Percentiles rank a stretch among this genome's conserved stretches.
phyloP scores from a whole-genome alignment of 1,140 invertebrate genomes.

The Delia radicum region DNA sequence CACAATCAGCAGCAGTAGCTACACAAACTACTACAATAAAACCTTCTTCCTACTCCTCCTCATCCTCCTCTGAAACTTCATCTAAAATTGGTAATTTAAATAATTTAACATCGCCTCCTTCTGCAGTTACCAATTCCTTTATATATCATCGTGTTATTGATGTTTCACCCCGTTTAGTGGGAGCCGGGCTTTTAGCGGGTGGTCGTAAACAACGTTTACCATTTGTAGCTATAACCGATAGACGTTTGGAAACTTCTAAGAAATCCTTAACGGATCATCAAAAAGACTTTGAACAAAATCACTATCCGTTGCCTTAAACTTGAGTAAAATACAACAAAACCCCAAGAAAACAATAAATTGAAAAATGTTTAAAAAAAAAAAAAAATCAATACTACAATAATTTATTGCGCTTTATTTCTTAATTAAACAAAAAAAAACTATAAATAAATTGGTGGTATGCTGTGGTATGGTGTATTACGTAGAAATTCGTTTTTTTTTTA shows the following conservation, averaged over 20 bases:
- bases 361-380: not conserved
- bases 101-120: constrained; percentile 4
- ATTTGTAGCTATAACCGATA: constrained; percentile 52
- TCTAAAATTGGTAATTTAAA: too few species aligned
- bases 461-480: constrained; percentile 3
- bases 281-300: constrained; percentile 53
- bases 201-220: constrained; percentile 46
- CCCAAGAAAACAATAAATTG: not conserved
- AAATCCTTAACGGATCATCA: constrained; percentile 39
- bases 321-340: not conserved
- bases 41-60: not conserved
- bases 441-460: not conserved
- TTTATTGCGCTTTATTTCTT: not conserved
- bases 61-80: not conserved
- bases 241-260: constrained; percentile 42
- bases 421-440: not conserved
- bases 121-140: constrained; percentile 38
- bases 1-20: not conserved
- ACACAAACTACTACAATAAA: not conserved
- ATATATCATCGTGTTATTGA: constrained; percentile 51
- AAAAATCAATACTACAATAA: not conserved
- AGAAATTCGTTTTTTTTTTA: not conserved
- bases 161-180: constrained; percentile 31
- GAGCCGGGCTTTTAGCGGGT: constrained; percentile 26
- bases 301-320: constrained; percentile 53